Percentiles rank a stretch among this genome's conserved stretches.
Evolutionary conservation across 2,888 invertebrate species (phyloP).

Genomic region (Drosophila algonquin): DNA sequence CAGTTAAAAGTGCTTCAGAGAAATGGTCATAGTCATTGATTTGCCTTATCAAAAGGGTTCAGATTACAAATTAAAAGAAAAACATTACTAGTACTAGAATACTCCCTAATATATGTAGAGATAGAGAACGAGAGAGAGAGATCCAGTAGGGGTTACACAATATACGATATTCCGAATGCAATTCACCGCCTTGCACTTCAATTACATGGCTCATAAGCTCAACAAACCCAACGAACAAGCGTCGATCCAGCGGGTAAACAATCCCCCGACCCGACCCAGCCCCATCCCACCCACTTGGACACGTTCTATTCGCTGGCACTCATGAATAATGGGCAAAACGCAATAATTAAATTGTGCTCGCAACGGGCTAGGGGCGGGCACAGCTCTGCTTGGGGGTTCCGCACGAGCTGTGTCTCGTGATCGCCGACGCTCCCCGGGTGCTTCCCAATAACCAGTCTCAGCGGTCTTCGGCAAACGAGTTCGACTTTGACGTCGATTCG

Average conservation of each 20-base stretch:
- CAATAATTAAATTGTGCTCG: conserved; percentile 54
- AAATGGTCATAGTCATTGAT: background rate
- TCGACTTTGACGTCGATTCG: conserved; percentile 36
- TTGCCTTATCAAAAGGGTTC: conserved; percentile 20
- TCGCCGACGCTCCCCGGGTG: conserved; percentile 56
- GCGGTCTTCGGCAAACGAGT: conserved; percentile 30
- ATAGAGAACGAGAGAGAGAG: background rate
- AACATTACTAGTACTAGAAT: conserved; percentile 5
- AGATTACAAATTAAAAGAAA: background rate
- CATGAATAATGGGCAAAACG: conserved; percentile 59
- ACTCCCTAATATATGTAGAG: conserved; percentile 1
- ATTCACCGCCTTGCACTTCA: conserved; percentile 35
- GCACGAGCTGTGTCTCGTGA: conserved; percentile 74
- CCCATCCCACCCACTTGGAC: conserved; percentile 15
- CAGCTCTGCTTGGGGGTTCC: conserved; percentile 43
- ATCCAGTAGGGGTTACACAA: conserved; percentile 20
- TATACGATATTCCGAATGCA: background rate
- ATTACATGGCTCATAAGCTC: conserved; percentile 69
- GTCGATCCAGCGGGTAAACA: conserved; percentile 22
- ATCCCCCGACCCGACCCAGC: conserved; percentile 1
- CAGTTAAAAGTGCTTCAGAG: conserved; percentile 8
- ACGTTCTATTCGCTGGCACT: conserved; percentile 39
- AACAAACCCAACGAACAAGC: conserved; percentile 7
- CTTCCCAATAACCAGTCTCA: conserved; percentile 62
- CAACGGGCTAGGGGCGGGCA: conserved; percentile 32